Evolutionary conservation across 2,113 vertebrate genomes (phyloP), one percentile per base, ranked within the genome.

Genomic region (Tupaia tana): DNA sequence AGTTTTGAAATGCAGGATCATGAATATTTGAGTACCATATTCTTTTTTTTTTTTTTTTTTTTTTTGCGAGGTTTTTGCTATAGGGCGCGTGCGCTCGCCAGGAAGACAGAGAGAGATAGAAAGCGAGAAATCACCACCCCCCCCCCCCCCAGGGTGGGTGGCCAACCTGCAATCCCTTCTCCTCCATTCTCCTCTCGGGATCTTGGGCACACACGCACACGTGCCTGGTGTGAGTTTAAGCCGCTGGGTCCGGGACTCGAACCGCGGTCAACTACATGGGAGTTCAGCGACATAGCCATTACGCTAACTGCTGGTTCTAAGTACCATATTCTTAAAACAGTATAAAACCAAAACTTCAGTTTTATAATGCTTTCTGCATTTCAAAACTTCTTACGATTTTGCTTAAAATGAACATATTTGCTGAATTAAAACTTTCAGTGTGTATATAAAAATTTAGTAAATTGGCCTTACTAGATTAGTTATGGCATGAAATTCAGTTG

Each of bases 21-120:
- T 84, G 20, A 90, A 54, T 80, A 94, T 82, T 94, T 93, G 66
- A 95, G 20, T 78, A 80, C 16, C 84, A 61, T 79, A 75, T 93
- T 80, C n/a, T n/a, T n/a, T n/a, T n/a, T n/a, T 15, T 66, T 74
- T 43, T 43, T 43, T 43, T 43, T 43, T 43, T 43, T 43, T 43
- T 43, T 43, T 6, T 43, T 3, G 43, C 4, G 43, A 43, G 43
- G 43, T 43, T 43, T 43, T 43, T 43, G 43, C 43, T 43, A 43
- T 43, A 43, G 43, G 43, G 43, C 43, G 43, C 6, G 43, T 43
- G 43, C 43, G 43, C 43, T 43, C 43, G 6, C 43, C 43, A 43
- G 43, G 6, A 3, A 6, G 43, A 43, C 43, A 43, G 43, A 43
- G 43, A 43, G 43, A 43, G 43, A 43, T 43, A 43, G 43, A 43